Evolutionary conservation across 2,113 vertebrate genomes (phyloP).

Genomic region (Craseonycteris thonglongyai): DNA sequence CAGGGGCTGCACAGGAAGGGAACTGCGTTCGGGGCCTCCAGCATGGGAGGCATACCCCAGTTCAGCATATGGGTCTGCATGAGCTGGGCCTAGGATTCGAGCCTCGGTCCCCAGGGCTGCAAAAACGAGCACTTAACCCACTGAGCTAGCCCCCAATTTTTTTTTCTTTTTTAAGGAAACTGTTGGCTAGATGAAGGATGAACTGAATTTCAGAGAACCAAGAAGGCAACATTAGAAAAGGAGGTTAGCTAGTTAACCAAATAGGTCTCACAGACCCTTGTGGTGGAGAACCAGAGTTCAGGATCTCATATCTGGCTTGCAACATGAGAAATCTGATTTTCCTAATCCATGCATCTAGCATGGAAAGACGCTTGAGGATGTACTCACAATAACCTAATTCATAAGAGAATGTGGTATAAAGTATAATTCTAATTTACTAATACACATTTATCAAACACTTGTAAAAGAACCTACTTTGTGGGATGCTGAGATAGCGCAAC

Average conservation of each 20-base stretch:
- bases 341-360: neutral
- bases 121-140: too few species aligned
- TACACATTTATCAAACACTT: neutral
- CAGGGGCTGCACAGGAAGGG: too few species aligned
- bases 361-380: neutral
- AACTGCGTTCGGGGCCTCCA: too few species aligned
- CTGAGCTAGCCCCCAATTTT: too few species aligned
- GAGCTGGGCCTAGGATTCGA: too few species aligned
- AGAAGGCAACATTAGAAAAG: neutral
- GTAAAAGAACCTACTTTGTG: neutral
- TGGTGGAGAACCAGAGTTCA: too few species aligned
- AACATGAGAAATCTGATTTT: neutral
- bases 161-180: neutral
- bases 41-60: too few species aligned
- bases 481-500: too few species aligned
- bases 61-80: too few species aligned
- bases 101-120: too few species aligned
- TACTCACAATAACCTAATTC: neutral
- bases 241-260: neutral
- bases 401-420: neutral
- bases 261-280: too few species aligned
- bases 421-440: slow-evolving; percentile 12
- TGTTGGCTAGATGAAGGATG: neutral
- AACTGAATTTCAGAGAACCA: neutral
- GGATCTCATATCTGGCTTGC: neutral